A percentile compares a stretch with the other conserved stretches of the same genome.
phyloP scores from a whole-genome alignment of 30 jellyfish, hydroid and myxozoan genomes.

The Mastigias papua region DNA sequence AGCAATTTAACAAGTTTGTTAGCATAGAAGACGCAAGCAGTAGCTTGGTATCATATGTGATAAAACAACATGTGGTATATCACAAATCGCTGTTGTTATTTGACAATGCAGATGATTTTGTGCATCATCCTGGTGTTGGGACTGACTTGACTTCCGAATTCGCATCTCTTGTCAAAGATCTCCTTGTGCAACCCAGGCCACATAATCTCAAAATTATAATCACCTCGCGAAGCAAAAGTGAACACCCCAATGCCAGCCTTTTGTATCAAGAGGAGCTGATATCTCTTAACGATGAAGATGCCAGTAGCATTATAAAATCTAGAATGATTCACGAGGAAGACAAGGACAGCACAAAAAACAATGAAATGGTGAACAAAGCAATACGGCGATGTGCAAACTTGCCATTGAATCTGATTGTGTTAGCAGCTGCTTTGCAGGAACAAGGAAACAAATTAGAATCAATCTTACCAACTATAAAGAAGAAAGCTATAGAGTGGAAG shows the following conservation, averaged over 20 bases:
- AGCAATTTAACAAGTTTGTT: conserved; percentile 20
- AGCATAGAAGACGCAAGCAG: conserved; percentile 58
- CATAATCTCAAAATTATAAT: conserved; percentile 27
- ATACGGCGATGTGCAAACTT: conserved; percentile 20
- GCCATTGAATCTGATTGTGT: conserved; percentile 42
- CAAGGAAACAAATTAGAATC: conserved; percentile 3
- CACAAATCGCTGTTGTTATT: conserved; percentile 9
- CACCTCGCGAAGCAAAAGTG: conserved; percentile 46
- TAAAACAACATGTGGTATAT: neutral
- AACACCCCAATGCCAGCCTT: conserved; percentile 12
- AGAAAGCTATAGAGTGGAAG: conserved; percentile 51
- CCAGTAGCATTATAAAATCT: conserved; percentile 32
- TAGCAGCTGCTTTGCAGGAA: conserved; percentile 52
- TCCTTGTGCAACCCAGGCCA: neutral
- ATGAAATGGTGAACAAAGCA: conserved; percentile 19
- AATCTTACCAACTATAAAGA: conserved; percentile 1
- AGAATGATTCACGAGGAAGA: conserved; percentile 18
- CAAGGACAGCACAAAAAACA: neutral
- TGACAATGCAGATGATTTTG: conserved; percentile 75
- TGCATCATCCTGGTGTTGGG: conserved; percentile 26
- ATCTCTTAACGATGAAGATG: conserved; percentile 19
- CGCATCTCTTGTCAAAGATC: conserved; percentile 14
- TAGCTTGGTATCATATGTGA: conserved; percentile 11
- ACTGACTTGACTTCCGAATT: conserved; percentile 31
- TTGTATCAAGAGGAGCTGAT: conserved; percentile 52